Conservation (phyloP, 2,113 vertebrate species). For the Scytalopus superciliaris region DNA sequence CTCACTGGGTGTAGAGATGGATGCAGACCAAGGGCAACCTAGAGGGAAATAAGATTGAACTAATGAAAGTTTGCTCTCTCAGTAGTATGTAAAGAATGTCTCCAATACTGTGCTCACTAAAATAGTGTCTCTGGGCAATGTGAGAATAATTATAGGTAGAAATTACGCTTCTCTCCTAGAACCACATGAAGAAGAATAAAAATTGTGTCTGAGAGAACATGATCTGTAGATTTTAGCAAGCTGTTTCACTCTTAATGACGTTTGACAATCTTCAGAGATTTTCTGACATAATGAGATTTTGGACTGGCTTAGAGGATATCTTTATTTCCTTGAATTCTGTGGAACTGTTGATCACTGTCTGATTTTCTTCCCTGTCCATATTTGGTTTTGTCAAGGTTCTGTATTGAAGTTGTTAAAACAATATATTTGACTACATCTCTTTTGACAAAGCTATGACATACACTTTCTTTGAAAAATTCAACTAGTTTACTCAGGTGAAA, state of each 20-base stretch:
- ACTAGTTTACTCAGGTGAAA: background rate
- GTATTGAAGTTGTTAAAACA: background rate
- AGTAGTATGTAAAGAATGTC: slow-evolving; percentile 48
- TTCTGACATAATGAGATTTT: background rate
- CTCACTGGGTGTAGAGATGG: background rate
- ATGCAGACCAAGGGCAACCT: background rate
- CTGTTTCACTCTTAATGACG: background rate
- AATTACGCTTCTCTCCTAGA: slow-evolving; percentile 13
- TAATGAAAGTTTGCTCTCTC: slow-evolving; percentile 51
- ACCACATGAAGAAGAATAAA: background rate
- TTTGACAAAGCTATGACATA: background rate
- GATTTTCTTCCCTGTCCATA: background rate
- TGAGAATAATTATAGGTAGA: background rate
- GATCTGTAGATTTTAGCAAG: background rate
- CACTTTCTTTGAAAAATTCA: background rate
- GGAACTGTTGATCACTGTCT: background rate
- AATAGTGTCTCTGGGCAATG: slow-evolving; percentile 7
- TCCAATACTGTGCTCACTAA: slow-evolving; percentile 12
- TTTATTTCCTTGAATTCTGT: slow-evolving; percentile 3
- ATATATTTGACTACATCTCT: background rate
- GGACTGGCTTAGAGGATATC: background rate
- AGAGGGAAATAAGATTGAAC: slow-evolving; percentile 45
- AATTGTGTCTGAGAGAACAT: background rate
- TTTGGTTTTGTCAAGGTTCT: background rate
- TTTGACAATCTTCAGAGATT: slow-evolving; percentile 7